A percentile compares a stretch with the other conserved stretches of the same genome.
Evolutionary conservation across 2,888 invertebrate genomes (phyloP).

Genomic region (Pristionchus exspectatus): DNA sequence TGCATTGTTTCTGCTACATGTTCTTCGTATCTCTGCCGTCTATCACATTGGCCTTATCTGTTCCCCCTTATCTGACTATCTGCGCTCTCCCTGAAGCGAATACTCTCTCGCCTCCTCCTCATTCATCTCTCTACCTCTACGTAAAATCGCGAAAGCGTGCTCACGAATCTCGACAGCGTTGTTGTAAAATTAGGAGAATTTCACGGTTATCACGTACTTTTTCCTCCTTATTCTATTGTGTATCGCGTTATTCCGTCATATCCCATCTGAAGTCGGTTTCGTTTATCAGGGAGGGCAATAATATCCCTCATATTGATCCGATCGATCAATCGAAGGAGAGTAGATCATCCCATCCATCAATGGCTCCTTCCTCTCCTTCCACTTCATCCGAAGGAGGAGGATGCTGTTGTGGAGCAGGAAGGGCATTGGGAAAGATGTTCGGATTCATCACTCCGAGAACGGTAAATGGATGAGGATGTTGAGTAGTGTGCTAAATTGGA

Average conservation of each 20-base stretch:
- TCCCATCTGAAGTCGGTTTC: not conserved
- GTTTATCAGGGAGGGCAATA: not conserved
- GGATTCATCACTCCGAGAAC: slow-evolving; percentile 44
- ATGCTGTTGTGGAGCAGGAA: slow-evolving; percentile 52
- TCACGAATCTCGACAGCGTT: not conserved
- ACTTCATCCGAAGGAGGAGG: not conserved
- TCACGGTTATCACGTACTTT: not conserved
- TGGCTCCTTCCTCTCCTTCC: slow-evolving; percentile 26
- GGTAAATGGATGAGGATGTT: not conserved
- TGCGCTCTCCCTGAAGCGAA: not conserved
- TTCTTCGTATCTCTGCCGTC: not conserved
- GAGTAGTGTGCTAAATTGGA: not conserved
- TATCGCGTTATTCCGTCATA: not conserved
- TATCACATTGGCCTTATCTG: not conserved
- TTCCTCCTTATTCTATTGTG: not conserved
- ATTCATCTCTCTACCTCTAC: not conserved
- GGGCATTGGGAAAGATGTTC: slow-evolving; percentile 44
- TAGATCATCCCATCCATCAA: not conserved
- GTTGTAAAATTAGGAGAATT: not conserved
- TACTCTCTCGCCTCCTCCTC: not conserved
- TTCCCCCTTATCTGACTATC: not conserved
- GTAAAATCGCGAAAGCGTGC: not conserved
- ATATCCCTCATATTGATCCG: slow-evolving; percentile 11
- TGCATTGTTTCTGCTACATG: not conserved
- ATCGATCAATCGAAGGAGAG: slow-evolving; percentile 23